These are phyloP conservation scores for Campoletis sonorensis DNA, from an alignment of 1,140 invertebrate species.

Conservation along the genomic window DNA sequence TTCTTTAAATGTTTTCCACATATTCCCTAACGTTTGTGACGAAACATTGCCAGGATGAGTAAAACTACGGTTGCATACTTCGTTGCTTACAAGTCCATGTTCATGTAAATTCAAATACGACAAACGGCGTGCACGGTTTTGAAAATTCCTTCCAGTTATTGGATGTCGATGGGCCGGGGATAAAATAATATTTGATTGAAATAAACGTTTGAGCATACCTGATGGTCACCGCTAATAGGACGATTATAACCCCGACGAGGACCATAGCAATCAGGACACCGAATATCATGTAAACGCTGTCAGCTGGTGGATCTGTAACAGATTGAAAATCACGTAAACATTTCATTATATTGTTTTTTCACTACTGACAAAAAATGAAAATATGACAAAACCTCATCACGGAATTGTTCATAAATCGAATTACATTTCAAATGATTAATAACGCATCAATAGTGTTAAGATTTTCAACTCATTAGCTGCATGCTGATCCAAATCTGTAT, in stretches of 20 bases:
- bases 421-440: too few species aligned
- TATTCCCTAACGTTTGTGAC: not conserved
- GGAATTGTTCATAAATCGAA: too few species aligned
- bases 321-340: slow-evolving; percentile 43
- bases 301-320: slow-evolving; percentile 85
- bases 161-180: not conserved
- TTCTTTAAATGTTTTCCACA: not conserved
- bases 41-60: too few species aligned
- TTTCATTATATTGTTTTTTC: too few species aligned
- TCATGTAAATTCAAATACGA: not conserved
- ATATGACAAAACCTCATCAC: too few species aligned
- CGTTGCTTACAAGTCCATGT: not conserved
- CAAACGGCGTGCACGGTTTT: not conserved
- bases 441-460: too few species aligned
- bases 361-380: too few species aligned
- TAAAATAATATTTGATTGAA: not conserved
- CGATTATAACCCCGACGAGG: slow-evolving; percentile 85
- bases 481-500: too few species aligned
- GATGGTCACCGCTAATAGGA: slow-evolving; percentile 86
- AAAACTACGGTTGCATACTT: not conserved
- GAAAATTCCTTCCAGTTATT: slow-evolving; percentile 37
- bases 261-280: slow-evolving; percentile 88
- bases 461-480: too few species aligned
- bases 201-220: slow-evolving; percentile 78
- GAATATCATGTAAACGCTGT: slow-evolving; percentile 87